phyloP scores from a whole-genome alignment of 1,140 invertebrate species.

The Lycorma delicatula region DNA sequence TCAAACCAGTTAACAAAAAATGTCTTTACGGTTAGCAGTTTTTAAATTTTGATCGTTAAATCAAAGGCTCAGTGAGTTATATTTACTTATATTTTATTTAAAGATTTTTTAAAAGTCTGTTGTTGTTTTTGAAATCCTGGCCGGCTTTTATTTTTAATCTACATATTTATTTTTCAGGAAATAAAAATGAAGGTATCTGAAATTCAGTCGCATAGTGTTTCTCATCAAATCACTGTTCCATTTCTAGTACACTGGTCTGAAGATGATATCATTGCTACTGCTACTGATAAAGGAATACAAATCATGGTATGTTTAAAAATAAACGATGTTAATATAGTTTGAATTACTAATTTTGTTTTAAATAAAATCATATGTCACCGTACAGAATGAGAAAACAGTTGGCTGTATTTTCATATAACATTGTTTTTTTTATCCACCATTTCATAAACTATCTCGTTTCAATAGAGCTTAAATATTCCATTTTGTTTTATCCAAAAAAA shows the following conservation, averaged over 20 bases:
- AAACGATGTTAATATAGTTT: not conserved
- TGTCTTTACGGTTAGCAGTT: too few species aligned
- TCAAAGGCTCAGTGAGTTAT: too few species aligned
- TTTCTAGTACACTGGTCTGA: conserved; percentile 25
- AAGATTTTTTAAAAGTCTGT: too few species aligned
- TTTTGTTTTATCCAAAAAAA: not conserved
- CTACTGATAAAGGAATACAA: conserved; percentile 24
- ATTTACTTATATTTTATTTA: too few species aligned
- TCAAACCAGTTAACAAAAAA: too few species aligned
- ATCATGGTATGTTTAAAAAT: conserved; percentile 23
- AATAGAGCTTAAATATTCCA: not conserved
- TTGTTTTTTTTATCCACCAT: not conserved
- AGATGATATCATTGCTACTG: conserved; percentile 24
- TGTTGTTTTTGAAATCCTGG: too few species aligned
- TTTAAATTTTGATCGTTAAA: too few species aligned
- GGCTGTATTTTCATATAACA: not conserved
- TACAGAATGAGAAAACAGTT: not conserved
- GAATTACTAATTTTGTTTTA: not conserved
- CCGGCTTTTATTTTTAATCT: too few species aligned
- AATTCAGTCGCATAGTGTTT: conserved; percentile 17
- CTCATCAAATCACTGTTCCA: conserved; percentile 16
- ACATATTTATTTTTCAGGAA: too few species aligned
- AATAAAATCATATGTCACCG: not conserved
- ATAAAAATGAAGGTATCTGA: conserved; percentile 21
- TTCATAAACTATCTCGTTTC: not conserved